These are phyloP conservation scores for Sphaeramia orbicularis DNA, from an alignment of 2,797 vertebrate genomes.

Conservation along the genomic window DNA sequence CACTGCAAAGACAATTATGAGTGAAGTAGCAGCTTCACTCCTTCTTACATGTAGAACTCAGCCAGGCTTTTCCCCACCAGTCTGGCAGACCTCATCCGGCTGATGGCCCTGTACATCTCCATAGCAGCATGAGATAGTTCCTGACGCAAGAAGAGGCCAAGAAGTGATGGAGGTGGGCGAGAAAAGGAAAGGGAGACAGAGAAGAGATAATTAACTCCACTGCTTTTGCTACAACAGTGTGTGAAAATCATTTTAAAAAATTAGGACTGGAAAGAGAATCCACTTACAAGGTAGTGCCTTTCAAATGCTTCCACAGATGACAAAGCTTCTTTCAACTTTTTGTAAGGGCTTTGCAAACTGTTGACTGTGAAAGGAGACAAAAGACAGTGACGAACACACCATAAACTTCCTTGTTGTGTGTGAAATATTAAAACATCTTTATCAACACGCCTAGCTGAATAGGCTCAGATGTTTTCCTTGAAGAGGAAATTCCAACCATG, in stretches of 20 bases:
- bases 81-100: slow-evolving; percentile 91
- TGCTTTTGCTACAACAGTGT: slow-evolving; percentile 26
- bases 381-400: neutral
- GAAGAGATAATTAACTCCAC: slow-evolving; percentile 16
- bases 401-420: neutral
- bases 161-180: neutral
- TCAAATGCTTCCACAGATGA: slow-evolving; percentile 98
- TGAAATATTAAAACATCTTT: neutral
- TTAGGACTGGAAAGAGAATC: neutral
- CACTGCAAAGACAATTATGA: neutral
- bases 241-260: neutral
- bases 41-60: slow-evolving; percentile 97
- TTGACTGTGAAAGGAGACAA: slow-evolving; percentile 83
- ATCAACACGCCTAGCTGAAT: slow-evolving; percentile 3
- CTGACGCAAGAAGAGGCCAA: slow-evolving; percentile 76
- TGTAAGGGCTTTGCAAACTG: slow-evolving; percentile 96
- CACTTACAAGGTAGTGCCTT: slow-evolving; percentile 96
- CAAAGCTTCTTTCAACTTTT: slow-evolving; percentile 97
- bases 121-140: slow-evolving; percentile 95
- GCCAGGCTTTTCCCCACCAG: slow-evolving; percentile 96
- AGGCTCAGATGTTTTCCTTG: slow-evolving; percentile 9
- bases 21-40: slow-evolving; percentile 5
- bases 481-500: too few species aligned
- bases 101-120: slow-evolving; percentile 96
- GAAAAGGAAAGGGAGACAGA: neutral